A percentile compares a stretch with the other conserved stretches of the same genome.
These are phyloP conservation scores for Cataglyphis altisquamis DNA, from an alignment of 2,888 invertebrate species.

Conservation along the genomic window DNA sequence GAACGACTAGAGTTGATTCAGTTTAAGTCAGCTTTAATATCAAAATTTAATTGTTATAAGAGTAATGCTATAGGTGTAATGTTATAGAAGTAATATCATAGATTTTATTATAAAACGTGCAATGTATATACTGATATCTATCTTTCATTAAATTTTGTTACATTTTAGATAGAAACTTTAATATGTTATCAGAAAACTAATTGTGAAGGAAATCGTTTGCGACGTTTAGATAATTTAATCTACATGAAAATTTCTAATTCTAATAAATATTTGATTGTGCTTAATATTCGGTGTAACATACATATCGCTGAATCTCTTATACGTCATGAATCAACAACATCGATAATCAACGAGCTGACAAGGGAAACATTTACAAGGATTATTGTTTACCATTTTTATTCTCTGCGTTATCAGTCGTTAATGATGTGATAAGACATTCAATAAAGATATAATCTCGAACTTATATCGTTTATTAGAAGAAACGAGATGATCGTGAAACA, in stretches of 20 bases:
- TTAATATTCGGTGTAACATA: conserved; percentile 19
- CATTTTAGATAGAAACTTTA: background rate
- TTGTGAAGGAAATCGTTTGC: background rate
- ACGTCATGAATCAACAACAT: conserved; percentile 40
- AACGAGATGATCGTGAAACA: background rate
- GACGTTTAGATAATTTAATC: conserved; percentile 36
- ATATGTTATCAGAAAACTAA: background rate
- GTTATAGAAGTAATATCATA: background rate
- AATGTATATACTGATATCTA: background rate
- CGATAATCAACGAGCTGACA: conserved; percentile 35
- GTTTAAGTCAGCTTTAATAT: background rate
- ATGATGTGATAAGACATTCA: conserved; percentile 48
- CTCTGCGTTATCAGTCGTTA: conserved; percentile 48
- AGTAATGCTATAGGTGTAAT: background rate
- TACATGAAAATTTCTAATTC: conserved; percentile 13
- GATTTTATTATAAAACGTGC: background rate
- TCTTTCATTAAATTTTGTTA: background rate
- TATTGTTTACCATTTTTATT: conserved; percentile 53
- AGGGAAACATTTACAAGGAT: conserved; percentile 42
- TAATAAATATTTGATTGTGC: conserved; percentile 21
- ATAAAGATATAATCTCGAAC: conserved; percentile 62
- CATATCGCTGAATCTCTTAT: conserved; percentile 29
- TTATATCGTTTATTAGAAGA: conserved; percentile 4
- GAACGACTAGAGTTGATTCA: conserved; percentile 22
- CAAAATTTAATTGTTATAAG: conserved; percentile 17